Conservation (phyloP, 2,113 vertebrate species). For the Etia nguti region DNA sequence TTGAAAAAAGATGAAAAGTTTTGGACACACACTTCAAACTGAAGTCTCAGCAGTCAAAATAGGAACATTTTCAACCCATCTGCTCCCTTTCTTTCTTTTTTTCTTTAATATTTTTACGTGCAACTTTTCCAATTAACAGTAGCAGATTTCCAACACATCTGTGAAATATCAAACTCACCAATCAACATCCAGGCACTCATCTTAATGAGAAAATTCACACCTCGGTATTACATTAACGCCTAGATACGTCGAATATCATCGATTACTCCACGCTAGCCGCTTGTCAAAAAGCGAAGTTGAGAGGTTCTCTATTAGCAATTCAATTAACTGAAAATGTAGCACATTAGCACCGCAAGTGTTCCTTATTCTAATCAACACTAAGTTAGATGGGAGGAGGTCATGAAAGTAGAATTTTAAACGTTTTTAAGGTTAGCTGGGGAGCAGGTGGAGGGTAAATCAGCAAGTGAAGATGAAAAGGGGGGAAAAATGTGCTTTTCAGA, state of each 20-base stretch:
- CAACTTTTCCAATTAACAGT: background rate
- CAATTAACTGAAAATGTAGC: background rate
- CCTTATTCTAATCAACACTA: background rate
- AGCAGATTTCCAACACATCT: constrained; percentile 5
- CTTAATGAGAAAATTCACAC: constrained; percentile 17
- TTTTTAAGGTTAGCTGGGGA: background rate
- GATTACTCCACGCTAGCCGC: background rate
- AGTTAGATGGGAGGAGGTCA: background rate
- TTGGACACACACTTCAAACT: background rate
- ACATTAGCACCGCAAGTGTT: background rate
- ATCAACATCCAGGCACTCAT: constrained; percentile 6
- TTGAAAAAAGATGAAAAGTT: background rate
- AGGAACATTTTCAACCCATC: background rate
- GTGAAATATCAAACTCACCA: background rate
- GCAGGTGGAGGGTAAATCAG: background rate
- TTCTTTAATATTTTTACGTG: background rate
- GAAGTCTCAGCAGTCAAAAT: background rate
- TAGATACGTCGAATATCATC: background rate
- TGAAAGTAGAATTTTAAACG: background rate
- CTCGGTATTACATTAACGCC: background rate
- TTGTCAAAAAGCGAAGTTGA: background rate
- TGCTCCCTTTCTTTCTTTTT: no score
- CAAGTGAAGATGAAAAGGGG: background rate
- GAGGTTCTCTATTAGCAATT: constrained; percentile 1
- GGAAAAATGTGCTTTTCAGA: background rate